A percentile compares a stretch with the other conserved stretches of the same genome.
Conservation (phyloP, 1,140 invertebrate genomes). For the Drosophila neocordata region DNA sequence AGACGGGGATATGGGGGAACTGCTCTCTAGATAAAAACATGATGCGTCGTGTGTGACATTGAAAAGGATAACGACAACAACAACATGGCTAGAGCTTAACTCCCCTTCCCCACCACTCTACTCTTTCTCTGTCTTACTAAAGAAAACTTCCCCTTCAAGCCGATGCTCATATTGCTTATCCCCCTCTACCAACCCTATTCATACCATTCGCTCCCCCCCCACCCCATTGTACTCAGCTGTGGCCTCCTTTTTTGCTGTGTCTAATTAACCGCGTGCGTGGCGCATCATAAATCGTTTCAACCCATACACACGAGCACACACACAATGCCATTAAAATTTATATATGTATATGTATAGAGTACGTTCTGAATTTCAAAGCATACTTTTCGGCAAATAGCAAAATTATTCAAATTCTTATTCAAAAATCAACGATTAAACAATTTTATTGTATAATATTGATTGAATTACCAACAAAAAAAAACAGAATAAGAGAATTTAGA, state of each 20-base stretch:
- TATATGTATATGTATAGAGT: slow-evolving; percentile 20
- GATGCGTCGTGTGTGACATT: slow-evolving; percentile 70
- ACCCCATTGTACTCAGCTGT: slow-evolving; percentile 38
- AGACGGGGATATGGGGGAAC: background rate
- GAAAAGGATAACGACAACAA: slow-evolving; percentile 71
- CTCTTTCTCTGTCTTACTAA: background rate
- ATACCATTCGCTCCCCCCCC: slow-evolving; percentile 12
- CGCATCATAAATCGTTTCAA: slow-evolving; percentile 75
- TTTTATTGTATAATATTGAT: background rate
- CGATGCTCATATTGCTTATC: background rate
- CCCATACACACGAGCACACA: slow-evolving; percentile 9
- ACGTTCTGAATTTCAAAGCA: slow-evolving; percentile 17
- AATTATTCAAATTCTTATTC: background rate
- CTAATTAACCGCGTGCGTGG: slow-evolving; percentile 78
- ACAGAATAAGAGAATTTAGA: no score
- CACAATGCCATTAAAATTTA: slow-evolving; percentile 73
- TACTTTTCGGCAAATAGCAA: slow-evolving; percentile 12
- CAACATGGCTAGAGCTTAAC: slow-evolving; percentile 14
- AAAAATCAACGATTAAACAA: no score
- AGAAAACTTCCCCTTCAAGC: no score
- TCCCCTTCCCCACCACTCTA: slow-evolving; percentile 13
- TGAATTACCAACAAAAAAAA: background rate
- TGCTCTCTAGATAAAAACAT: slow-evolving; percentile 53
- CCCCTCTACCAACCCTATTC: background rate
- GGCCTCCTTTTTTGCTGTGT: slow-evolving; percentile 60